Percentiles rank a stretch among this genome's conserved stretches.
Conservation (phyloP, 2,888 invertebrate species). For the Drosophila emarginata region DNA sequence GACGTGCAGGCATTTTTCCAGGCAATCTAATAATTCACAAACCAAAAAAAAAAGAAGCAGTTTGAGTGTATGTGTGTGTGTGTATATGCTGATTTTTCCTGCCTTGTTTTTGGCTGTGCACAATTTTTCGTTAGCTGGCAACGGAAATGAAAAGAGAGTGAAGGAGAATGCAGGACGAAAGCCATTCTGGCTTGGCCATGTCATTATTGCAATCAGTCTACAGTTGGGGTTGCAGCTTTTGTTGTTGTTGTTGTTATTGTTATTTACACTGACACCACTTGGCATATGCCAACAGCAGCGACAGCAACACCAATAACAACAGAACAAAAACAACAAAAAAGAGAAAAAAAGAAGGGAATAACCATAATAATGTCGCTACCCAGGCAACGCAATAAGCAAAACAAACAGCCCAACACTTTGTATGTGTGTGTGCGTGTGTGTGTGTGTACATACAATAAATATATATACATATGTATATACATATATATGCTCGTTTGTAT, state of each 20-base stretch:
- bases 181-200: slow-evolving; percentile 35
- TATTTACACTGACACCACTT: slow-evolving; percentile 36
- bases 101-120: slow-evolving; percentile 9
- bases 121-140: not conserved
- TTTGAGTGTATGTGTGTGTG: slow-evolving; percentile 9
- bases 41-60: slow-evolving; percentile 38
- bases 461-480: not conserved
- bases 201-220: slow-evolving; percentile 45
- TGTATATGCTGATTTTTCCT: slow-evolving; percentile 29
- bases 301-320: slow-evolving; percentile 16
- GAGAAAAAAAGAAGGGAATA: slow-evolving; percentile 39
- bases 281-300: slow-evolving; percentile 41
- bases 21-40: slow-evolving; percentile 70
- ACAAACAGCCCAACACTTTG: not conserved
- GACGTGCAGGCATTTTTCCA: slow-evolving; percentile 53
- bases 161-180: too few species aligned
- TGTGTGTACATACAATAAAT: not conserved
- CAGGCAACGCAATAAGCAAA: slow-evolving; percentile 8
- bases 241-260: slow-evolving; percentile 20
- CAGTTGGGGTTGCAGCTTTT: not conserved
- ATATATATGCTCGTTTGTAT: too few species aligned
- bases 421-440: not conserved
- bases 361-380: slow-evolving; percentile 9
- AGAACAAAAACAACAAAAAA: not conserved
- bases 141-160: not conserved